These are phyloP conservation scores for Phania funesta DNA, from an alignment of 2,888 invertebrate genomes.

Conservation along the genomic window DNA sequence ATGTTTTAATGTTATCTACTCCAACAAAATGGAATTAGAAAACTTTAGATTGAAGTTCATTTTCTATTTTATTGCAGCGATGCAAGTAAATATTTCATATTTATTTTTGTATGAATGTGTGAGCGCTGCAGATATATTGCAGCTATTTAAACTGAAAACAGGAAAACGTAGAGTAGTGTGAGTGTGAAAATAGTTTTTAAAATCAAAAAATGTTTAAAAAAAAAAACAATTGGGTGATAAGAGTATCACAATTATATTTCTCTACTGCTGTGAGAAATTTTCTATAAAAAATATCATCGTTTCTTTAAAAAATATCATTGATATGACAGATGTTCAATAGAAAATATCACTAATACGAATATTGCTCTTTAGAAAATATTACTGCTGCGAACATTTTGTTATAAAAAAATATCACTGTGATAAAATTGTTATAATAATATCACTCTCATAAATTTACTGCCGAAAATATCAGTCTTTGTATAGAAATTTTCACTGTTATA, in stretches of 20 bases:
- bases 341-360: too few species aligned
- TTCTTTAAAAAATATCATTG: too few species aligned
- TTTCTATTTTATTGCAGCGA: background rate
- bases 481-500: too few species aligned
- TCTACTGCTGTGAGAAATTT: too few species aligned
- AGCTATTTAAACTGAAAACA: background rate
- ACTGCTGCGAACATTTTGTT: too few species aligned
- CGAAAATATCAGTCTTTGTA: too few species aligned
- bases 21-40: constrained; percentile 29
- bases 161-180: background rate
- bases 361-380: too few species aligned
- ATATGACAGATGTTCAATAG: too few species aligned
- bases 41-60: constrained; percentile 25
- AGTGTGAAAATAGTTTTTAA: background rate
- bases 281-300: too few species aligned
- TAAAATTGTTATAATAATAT: too few species aligned
- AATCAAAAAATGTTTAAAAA: background rate
- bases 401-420: background rate
- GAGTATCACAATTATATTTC: too few species aligned
- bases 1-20: background rate
- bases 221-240: background rate
- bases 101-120: background rate
- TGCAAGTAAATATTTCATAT: background rate
- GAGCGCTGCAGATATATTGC: background rate
- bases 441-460: too few species aligned